A percentile compares a stretch with the other conserved stretches of the same genome.
Evolutionary conservation across 2,888 invertebrate genomes (phyloP).

Genomic region (Scaptomyza tumidula): DNA sequence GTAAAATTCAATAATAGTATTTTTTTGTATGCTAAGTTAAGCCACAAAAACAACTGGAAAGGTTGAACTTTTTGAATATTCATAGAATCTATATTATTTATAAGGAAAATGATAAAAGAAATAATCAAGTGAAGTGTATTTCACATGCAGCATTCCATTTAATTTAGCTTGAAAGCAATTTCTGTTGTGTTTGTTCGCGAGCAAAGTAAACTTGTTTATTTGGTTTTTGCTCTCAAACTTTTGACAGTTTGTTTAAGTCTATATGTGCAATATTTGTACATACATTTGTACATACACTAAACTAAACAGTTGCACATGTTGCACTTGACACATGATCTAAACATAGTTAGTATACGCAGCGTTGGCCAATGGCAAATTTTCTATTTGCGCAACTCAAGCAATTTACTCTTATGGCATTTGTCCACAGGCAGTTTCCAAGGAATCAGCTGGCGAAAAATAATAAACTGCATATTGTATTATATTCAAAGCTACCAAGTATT

Average conservation of each 20-base stretch:
- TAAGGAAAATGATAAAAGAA: no score
- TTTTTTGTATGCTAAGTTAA: no score
- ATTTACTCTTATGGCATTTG: slow-evolving; percentile 53
- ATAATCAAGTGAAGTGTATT: no score
- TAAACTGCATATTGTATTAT: background rate
- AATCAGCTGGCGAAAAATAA: slow-evolving; percentile 67
- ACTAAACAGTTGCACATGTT: slow-evolving; percentile 10
- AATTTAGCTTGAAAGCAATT: no score
- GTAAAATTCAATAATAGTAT: no score
- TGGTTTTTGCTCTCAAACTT: slow-evolving; percentile 19
- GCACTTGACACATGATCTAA: slow-evolving; percentile 30
- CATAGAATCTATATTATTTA: no score
- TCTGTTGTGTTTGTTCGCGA: no score
- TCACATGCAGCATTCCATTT: no score
- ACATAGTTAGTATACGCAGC: slow-evolving; percentile 55
- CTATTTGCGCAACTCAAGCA: slow-evolving; percentile 84
- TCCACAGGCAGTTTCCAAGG: slow-evolving; percentile 82
- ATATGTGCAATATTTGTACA: no score
- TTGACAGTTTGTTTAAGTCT: no score
- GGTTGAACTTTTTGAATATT: no score
- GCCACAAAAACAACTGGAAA: no score
- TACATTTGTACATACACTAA: background rate
- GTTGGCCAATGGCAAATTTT: slow-evolving; percentile 22
- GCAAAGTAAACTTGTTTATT: slow-evolving; percentile 25
- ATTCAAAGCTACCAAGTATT: slow-evolving; percentile 23